phyloP scores from a whole-genome alignment of 1,140 invertebrate genomes.

The Cherax destructor region DNA sequence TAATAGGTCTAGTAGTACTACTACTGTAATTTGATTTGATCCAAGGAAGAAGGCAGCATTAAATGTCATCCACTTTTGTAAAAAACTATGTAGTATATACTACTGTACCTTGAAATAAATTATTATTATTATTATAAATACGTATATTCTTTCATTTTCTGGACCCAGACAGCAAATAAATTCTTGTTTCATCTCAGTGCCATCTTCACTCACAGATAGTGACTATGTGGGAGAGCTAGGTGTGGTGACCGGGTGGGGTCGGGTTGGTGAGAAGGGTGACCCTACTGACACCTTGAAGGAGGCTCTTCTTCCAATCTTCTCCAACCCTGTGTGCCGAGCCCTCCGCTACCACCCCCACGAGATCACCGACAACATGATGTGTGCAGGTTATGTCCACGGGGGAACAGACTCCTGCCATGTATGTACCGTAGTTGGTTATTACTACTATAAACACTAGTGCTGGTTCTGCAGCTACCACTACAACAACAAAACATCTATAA shows the following conservation, averaged over 20 bases:
- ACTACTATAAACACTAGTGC: background rate
- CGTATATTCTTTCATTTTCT: no score
- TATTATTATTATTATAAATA: no score
- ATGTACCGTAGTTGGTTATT: slow-evolving; percentile 75
- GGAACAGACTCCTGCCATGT: slow-evolving; percentile 85
- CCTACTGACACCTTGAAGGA: slow-evolving; percentile 87
- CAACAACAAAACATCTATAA: no score
- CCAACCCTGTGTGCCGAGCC: slow-evolving; percentile 83
- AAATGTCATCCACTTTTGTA: no score
- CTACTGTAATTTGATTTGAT: no score
- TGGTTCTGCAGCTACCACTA: background rate
- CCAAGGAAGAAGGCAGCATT: no score
- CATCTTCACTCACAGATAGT: slow-evolving; percentile 78
- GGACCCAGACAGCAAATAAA: no score
- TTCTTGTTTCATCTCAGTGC: no score
- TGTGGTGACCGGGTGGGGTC: slow-evolving; percentile 90
- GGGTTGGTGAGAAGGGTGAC: slow-evolving; percentile 85
- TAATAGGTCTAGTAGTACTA: no score
- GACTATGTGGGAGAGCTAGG: slow-evolving; percentile 83
- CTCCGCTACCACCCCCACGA: slow-evolving; percentile 85
- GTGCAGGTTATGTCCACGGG: slow-evolving; percentile 71
- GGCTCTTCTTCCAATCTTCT: slow-evolving; percentile 88
- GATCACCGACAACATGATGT: slow-evolving; percentile 84
- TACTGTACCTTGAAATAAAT: no score
- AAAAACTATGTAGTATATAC: no score